Base-by-base conservation (phyloP, 2,797 vertebrate genomes). In the Psittacula derbiana region DNA sequence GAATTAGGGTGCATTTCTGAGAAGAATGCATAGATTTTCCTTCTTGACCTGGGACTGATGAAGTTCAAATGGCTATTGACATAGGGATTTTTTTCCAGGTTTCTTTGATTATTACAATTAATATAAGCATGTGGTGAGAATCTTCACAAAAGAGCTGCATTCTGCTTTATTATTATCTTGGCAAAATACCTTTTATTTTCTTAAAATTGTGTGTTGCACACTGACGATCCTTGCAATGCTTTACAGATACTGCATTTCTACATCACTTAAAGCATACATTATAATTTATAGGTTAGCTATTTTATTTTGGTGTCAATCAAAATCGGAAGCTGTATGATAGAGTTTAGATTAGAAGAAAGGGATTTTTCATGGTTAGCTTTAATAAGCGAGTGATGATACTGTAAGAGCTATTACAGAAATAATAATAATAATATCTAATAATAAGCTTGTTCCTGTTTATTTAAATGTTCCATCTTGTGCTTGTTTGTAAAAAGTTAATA, bases 281-380 rank as follows among this genome's bases (percentile, higher is more conserved):
- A 92, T 88, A 95, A 96, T 95, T 96, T 94, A 91, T 90, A 91
- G 86, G 82, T 81, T 90, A 72, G 89, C 75, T 93, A 76, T 81
- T 93, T 93, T 96, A 86, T 96, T 94, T 96, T 93, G 64, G 13
- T 92, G 88, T 67, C 95, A 96, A 90, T 96, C 95, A 95, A 96
- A 92, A 82, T 6, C 1, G 3, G 76, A 96, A 94, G 66, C 62
- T 92, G 27, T 62, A 46, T 76, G 85, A 93, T 88, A 96, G 71
- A 80, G 76, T 66, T 86, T 58, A 64, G 86, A 87, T 80, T 47
- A 81, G 31, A 88, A 93, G 80, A 76, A 82, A 88, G 55, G 74
- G 57, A 65, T 88, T 96, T 94, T 84, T 90, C 62, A 15, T 20
- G 31, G 31, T 40, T 88, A 96, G 80, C 50, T 80, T 91, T 86